phyloP scores from a whole-genome alignment of 2,113 vertebrate genomes.

The Osmerus eperlanus region DNA sequence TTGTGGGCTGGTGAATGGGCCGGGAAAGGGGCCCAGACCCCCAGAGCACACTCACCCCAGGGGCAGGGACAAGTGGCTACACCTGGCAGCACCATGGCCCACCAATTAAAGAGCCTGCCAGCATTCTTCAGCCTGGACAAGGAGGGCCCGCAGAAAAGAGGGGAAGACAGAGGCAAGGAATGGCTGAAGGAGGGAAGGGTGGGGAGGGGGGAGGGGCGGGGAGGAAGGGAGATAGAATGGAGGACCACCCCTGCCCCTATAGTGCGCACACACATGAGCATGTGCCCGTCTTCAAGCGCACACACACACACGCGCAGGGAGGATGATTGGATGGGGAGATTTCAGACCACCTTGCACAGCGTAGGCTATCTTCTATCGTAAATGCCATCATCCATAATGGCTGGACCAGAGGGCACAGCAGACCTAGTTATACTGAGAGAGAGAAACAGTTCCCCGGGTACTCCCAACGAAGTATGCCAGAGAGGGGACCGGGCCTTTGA shows the following conservation, averaged over 20 bases:
- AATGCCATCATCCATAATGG: no score
- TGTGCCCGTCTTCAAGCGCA: conserved; percentile 1
- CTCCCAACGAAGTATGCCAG: no score
- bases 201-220: conserved; percentile 14
- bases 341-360: no score
- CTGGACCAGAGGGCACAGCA: no score
- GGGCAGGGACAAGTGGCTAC: conserved; percentile 73
- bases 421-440: no score
- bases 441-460: no score
- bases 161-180: conserved; percentile 11
- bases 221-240: conserved; percentile 25
- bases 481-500: no score
- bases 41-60: conserved; percentile 48
- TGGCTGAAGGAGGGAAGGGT: conserved; percentile 34
- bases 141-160: conserved; percentile 40
- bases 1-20: conserved; percentile 53
- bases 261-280: not conserved
- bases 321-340: no score
- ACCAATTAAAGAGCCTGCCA: conserved; percentile 71
- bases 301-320: conserved; percentile 11
- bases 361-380: no score
- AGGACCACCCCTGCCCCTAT: conserved; percentile 41
- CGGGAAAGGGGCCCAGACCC: conserved; percentile 50
- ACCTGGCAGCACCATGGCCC: conserved; percentile 72
- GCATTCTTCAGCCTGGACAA: conserved; percentile 55